phyloP scores from a whole-genome alignment of 1,140 invertebrate genomes.

The Venturia canescens region DNA sequence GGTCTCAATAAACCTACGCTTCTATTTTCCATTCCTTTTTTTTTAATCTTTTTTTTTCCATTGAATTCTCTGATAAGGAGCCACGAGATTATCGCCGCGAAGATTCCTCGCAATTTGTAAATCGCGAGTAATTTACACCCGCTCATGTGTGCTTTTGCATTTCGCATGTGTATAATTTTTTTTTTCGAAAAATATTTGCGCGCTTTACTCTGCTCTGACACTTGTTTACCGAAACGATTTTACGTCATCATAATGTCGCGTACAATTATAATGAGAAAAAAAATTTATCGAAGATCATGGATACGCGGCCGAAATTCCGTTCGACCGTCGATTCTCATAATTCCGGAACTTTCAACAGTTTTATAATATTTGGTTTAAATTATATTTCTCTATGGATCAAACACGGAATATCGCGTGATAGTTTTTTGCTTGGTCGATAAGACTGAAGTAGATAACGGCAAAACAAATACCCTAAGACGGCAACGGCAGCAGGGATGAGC shows the following conservation, averaged over 20 bases:
- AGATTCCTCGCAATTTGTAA: conserved; percentile 1
- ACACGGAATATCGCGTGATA: neutral
- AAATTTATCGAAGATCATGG: neutral
- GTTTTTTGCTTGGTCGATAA: conserved; percentile 5
- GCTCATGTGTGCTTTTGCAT: neutral
- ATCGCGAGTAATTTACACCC: neutral
- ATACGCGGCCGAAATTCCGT: neutral
- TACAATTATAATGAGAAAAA: neutral
- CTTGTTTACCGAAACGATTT: conserved; percentile 3
- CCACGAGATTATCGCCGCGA: neutral
- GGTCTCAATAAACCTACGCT: neutral
- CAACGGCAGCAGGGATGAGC: too few species aligned
- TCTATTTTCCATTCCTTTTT: neutral
- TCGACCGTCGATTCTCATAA: too few species aligned
- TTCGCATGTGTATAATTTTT: neutral
- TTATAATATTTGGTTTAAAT: neutral
- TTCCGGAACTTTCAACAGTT: too few species aligned
- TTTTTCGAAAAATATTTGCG: neutral
- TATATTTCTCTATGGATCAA: neutral
- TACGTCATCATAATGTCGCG: conserved; percentile 6
- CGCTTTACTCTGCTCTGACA: neutral
- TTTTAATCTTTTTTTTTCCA: neutral
- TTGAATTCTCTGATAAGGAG: neutral
- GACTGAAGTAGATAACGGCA: neutral
- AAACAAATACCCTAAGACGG: neutral